Base-by-base conservation (phyloP, 1,140 invertebrate species). In the Drosophila ogumai region DNA sequence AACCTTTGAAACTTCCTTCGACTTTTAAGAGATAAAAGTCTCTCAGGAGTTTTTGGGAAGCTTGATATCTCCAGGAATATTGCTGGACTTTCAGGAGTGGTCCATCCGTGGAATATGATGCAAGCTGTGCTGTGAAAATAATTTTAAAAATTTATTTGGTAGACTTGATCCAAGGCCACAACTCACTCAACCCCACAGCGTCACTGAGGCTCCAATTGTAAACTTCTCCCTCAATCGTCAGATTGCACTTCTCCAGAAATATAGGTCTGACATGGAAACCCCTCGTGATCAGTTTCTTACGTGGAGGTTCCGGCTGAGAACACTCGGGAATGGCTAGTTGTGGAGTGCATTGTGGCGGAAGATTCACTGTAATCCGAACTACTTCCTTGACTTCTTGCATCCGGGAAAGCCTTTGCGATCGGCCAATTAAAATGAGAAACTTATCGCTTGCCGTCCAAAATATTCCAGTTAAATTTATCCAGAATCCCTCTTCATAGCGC, bases 381-480 rank as follows among this genome's bases (percentile, higher is more conserved):
- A 25, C 9, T 57, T 47, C n/a, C 10, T 6, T 47, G 5, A 40
- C 6, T 34, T 50, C 13, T 4, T 10, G 44, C 9, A 10, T 17
- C 9, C 8, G 5, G 5, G 47, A 52, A 17, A 31, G 28, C 8
- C 31, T 12, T 2, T 55, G 25, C 9, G 44, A n/a, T 13, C 6
- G 52, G 3, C 12, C 34, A 6, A 17, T n/a, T 3, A 84, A 32
- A 12, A 1, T 46, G 5, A 84, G 13, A 17, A 3, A 4, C 8
- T 13, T 41, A 19, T 74, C 64, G 0, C 34, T 28, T 3, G 13
- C 6, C 13, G 61, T 43, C 78, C 75, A 86, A 43, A 86, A 86
- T 6, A 15, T 60, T 10, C 75, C 82, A 0, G n/a, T 32, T 3
- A 86, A 6, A 9, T 9, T 10, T 1, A 52, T 50, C 44, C 19